Base-by-base conservation (phyloP, 2,113 vertebrate genomes). In the Atractosteus spatula region DNA sequence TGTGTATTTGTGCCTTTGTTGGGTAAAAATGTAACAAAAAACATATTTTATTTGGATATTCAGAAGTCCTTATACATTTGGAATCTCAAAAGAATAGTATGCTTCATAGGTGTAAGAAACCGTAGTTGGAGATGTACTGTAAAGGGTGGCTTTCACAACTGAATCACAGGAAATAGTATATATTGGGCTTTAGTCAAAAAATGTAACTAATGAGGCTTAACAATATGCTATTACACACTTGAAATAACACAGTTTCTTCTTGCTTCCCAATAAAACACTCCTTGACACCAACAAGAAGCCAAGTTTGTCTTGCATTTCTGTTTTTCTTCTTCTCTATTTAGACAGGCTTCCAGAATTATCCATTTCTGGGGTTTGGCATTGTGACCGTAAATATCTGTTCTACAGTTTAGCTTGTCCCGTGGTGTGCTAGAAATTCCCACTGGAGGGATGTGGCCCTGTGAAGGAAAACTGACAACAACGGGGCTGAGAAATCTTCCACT, bases 331-430 rank as follows among this genome's bases (percentile, higher is more conserved):
- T 51, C 14, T 44, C 10, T n/a, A 12, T 7, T 7, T 66, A 55
- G 41, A 55, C 47, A 55, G 47, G 2, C 66, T 29, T 54, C 44
- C 29, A 41, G 41, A 68, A 68, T 68, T 29, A 68, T 45, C 66
- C 44, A 55, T 17, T 68, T 54, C 66, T 43, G 44, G 3, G 3
- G 13, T 59, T n/a, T 55, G 66, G 8, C 7, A 68, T 47, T 55
- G 66, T 16, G n/a, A 29, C 17, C 14, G n/a, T 67, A 7, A n/a
- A 47, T 44, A 14, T 5, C 45, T 47, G 8, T 11, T 10, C n/a
- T 4, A 29, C 16, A 68, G 7, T 3, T 41, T 45, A 57, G 12
- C 55, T 57, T 4, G 42, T 59, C 57, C 57, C 4, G 57, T 59
- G 57, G 57, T n/a, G 11, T 59, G 57, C 12, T 59, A 59, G 12